Conservation (phyloP, 2,113 vertebrate species). For the Hepsetus odoe region DNA sequence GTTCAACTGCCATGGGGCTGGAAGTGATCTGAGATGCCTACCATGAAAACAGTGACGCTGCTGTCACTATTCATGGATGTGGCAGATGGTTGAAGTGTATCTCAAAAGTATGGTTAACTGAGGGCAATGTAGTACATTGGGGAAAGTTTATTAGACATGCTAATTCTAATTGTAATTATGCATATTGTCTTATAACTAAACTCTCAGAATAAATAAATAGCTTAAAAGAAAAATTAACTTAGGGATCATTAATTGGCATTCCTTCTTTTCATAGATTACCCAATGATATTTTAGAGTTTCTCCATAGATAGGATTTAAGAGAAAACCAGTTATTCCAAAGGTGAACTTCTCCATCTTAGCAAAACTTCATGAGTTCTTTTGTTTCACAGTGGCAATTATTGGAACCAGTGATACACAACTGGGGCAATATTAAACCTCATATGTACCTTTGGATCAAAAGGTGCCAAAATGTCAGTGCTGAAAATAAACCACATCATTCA, state of each 20-base stretch:
- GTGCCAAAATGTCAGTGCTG: slow-evolving; percentile 17
- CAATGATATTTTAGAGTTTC: no score
- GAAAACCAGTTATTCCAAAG: no score
- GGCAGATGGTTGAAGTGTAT: neutral
- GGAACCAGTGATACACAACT: neutral
- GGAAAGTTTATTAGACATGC: neutral
- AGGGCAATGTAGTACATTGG: neutral
- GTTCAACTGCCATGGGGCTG: neutral
- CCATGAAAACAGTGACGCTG: neutral
- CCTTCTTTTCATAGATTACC: no score
- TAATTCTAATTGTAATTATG: no score
- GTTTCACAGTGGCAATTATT: no score
- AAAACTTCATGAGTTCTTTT: no score
- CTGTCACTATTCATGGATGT: neutral
- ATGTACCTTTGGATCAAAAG: slow-evolving; percentile 7
- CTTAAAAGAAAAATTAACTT: no score
- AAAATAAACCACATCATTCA: slow-evolving; percentile 17
- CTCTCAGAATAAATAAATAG: no score
- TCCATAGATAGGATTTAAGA: no score
- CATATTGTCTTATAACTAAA: no score
- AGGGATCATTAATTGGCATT: no score
- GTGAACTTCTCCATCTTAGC: no score
- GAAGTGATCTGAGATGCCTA: slow-evolving; percentile 14
- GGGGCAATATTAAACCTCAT: neutral
- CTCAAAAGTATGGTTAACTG: neutral